A percentile compares a stretch with the other conserved stretches of the same genome.
Evolutionary conservation across 2,888 invertebrate species (phyloP).

Genomic region (Epinotia bilunana): DNA sequence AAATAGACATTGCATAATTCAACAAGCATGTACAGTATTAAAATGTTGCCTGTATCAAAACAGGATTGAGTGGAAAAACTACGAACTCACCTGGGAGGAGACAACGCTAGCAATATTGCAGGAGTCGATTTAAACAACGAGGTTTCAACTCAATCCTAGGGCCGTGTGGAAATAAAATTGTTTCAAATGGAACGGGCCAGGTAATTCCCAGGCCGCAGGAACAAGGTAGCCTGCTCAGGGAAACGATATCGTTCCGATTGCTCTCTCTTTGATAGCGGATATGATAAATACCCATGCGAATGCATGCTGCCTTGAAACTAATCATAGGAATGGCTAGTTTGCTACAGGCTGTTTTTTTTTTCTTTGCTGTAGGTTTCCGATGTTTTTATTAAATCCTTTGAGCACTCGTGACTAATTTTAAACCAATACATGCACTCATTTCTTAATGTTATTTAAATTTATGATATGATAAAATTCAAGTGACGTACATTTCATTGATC

Average conservation of each 20-base stretch:
- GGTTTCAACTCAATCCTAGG: conserved; percentile 53
- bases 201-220: conserved; percentile 43
- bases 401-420: too few species aligned
- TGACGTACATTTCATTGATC: not conserved
- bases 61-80: conserved; percentile 64
- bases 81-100: conserved; percentile 64
- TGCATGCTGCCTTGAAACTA: conserved; percentile 1
- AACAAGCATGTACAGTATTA: conserved; percentile 21
- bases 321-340: not conserved
- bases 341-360: too few species aligned
- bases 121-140: conserved; percentile 76
- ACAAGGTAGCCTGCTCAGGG: conserved; percentile 33
- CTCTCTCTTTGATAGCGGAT: conserved; percentile 25
- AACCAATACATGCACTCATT: too few species aligned
- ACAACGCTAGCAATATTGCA: conserved; percentile 67
- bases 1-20: conserved; percentile 6
- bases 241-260: conserved; percentile 42
- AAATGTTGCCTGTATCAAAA: conserved; percentile 57
- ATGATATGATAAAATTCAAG: too few species aligned
- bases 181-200: conserved; percentile 44
- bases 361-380: too few species aligned
- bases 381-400: too few species aligned
- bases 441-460: too few species aligned
- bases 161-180: conserved; percentile 51
- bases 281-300: not conserved